A percentile compares a stretch with the other conserved stretches of the same genome.
Evolutionary conservation across 2,797 vertebrate genomes (phyloP).

Genomic region (Eulemur rubriventer): DNA sequence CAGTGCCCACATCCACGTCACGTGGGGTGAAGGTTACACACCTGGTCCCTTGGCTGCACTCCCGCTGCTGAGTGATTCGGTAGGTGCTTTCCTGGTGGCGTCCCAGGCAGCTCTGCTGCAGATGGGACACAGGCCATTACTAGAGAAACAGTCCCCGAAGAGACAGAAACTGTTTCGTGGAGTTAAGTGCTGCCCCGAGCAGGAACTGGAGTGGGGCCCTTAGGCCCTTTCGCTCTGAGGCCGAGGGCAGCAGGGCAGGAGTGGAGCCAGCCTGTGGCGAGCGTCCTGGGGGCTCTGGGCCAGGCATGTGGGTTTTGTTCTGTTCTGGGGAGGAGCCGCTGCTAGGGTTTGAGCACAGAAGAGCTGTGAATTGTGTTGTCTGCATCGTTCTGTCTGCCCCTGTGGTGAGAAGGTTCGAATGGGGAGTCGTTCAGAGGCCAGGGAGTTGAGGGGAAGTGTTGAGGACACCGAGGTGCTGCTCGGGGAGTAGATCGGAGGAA

Average conservation of each 20-base stretch:
- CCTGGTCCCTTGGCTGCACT: neutral
- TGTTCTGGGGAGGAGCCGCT: no score
- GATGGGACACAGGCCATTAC: neutral
- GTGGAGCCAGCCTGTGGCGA: neutral
- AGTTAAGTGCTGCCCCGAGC: neutral
- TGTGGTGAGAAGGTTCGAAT: neutral
- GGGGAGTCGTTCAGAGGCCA: neutral
- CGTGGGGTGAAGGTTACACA: rapidly evolving
- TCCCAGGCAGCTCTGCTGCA: neutral
- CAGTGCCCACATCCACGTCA: neutral
- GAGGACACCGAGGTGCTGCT: neutral
- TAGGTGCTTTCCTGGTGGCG: neutral
- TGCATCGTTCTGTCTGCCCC: neutral
- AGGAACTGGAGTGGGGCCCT: neutral
- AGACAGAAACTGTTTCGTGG: neutral
- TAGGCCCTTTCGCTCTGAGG: neutral
- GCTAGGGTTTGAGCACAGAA: neutral
- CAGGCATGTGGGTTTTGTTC: neutral
- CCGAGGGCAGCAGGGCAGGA: neutral
- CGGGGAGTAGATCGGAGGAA: neutral
- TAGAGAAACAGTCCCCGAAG: neutral
- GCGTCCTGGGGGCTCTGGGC: neutral
- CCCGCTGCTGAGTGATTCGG: neutral
- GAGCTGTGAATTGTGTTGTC: neutral
- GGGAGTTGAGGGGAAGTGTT: neutral